A percentile compares a stretch with the other conserved stretches of the same genome.
Conservation (phyloP, 2,888 invertebrate species). For the Ametastegia equiseti region DNA sequence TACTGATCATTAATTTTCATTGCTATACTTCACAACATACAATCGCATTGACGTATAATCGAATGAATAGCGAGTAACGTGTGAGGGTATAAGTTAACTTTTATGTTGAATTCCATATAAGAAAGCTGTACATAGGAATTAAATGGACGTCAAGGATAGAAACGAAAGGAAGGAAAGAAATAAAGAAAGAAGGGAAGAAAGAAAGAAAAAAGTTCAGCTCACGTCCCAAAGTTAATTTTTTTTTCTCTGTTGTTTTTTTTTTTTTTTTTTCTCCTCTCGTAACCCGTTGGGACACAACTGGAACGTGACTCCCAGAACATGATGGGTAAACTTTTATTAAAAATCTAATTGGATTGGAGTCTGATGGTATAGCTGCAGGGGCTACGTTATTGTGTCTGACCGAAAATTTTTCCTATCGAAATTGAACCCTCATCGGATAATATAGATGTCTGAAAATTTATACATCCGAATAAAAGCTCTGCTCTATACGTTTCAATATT, state of each 20-base stretch:
- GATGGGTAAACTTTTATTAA: constrained; percentile 70
- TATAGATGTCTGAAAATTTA: constrained; percentile 16
- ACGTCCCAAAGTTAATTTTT: constrained; percentile 60
- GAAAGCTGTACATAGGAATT: no score
- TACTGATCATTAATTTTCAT: no score
- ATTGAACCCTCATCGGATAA: constrained; percentile 60
- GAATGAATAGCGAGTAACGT: no score
- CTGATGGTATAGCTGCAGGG: constrained; percentile 26
- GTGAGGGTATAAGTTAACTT: no score
- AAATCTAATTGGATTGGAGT: constrained; percentile 70
- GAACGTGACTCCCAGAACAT: constrained; percentile 62
- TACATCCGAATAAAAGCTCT: neutral
- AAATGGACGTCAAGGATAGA: neutral
- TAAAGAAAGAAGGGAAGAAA: constrained; percentile 7
- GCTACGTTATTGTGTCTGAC: constrained; percentile 12
- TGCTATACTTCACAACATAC: no score
- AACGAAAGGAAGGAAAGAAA: neutral
- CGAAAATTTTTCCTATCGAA: constrained; percentile 26
- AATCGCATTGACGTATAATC: neutral
- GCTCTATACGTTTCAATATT: neutral
- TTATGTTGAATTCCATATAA: no score
- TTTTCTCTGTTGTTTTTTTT: constrained; percentile 45
- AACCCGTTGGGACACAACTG: constrained; percentile 59
- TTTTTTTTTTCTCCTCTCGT: constrained; percentile 29
- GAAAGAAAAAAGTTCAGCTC: constrained; percentile 38